Base-by-base conservation (phyloP, 53 echinoderm and acorn worm genomes). In the Holothuria scabra region DNA sequence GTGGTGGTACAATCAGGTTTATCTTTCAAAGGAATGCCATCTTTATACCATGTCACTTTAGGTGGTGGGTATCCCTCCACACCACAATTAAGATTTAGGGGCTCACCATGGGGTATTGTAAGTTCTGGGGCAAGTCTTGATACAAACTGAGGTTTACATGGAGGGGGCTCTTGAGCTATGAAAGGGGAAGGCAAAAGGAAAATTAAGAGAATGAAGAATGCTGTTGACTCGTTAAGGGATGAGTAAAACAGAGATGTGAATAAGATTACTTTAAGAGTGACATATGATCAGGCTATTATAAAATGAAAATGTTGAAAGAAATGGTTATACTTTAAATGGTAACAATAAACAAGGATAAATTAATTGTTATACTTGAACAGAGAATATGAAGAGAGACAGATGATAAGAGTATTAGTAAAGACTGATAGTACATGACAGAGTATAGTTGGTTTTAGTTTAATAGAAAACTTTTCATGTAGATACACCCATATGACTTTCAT, bases 21-120 rank as follows among this genome's bases (percentile, higher is more conserved):
- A 24, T 61, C 82, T 22, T 81, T 61, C 62, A 81, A 25, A 34
- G 82, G 82, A 14, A 38, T 60, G 2, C 93, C 82, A 74, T 90
- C 87, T 62, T 89, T 93, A 86, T 87, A 90, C 93, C 93, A 93
- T 32, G 79, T 84, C 41, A 85, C 65, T 20, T 67, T 66, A 31
- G 93, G 93, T 46, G 70, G 29, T n/a, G 93, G 93, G 22, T 93
- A 87, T 34, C 93, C 93, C 5, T 80, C 86, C 38, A 90, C 87
- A 22, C 81, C 66, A 64, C 93, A 93, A 59, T 85, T 83, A 23
- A 93, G 89, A 38, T 87, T 70, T 71, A 90, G 61, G 26, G 66
- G 79, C 32, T 84, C 84, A 28, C 93, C 90, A 34, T 90, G 87
- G 25, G 90, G 87, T 31, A 84, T 85, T 6, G 84, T 61, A 28